Evolutionary conservation across 2,113 vertebrate genomes (phyloP).

Genomic region (Morone saxatilis): DNA sequence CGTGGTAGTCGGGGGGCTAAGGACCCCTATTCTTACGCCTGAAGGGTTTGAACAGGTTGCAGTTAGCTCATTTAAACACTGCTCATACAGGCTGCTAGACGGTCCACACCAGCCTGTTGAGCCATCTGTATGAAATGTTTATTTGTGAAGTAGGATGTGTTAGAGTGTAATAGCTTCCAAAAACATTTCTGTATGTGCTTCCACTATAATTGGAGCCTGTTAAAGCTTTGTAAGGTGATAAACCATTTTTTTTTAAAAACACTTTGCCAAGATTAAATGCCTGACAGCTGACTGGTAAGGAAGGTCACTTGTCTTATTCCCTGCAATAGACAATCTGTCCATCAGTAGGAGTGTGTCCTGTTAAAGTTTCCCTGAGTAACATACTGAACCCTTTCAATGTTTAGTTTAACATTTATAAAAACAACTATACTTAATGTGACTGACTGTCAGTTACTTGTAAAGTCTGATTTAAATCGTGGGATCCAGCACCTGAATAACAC

Average conservation of each 20-base stretch:
- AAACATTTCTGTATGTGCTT: constrained; percentile 14
- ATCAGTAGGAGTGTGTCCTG: constrained; percentile 17
- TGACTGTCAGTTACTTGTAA: background rate
- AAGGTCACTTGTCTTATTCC: constrained; percentile 32
- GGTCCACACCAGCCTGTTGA: constrained; percentile 49
- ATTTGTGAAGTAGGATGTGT: background rate
- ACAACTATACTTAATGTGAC: background rate
- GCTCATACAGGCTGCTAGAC: constrained; percentile 43
- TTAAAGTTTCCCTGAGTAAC: constrained; percentile 6
- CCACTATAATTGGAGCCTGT: constrained; percentile 9
- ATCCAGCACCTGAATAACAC: background rate
- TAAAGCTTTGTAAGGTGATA: constrained; percentile 7
- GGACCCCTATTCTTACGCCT: constrained; percentile 49
- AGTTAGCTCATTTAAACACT: constrained; percentile 68
- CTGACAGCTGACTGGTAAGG: constrained; percentile 19
- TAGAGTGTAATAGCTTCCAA: constrained; percentile 7
- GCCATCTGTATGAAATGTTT: constrained; percentile 42
- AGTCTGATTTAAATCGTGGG: background rate
- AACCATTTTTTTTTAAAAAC: background rate
- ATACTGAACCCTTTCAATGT: background rate
- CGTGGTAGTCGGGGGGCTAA: constrained; percentile 10
- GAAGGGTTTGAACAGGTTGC: constrained; percentile 75
- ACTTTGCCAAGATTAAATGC: constrained; percentile 25
- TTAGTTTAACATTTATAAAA: constrained; percentile 2
- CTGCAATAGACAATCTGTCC: constrained; percentile 4